Base-by-base conservation (phyloP, 2,797 vertebrate genomes). In the Mus caroli region DNA sequence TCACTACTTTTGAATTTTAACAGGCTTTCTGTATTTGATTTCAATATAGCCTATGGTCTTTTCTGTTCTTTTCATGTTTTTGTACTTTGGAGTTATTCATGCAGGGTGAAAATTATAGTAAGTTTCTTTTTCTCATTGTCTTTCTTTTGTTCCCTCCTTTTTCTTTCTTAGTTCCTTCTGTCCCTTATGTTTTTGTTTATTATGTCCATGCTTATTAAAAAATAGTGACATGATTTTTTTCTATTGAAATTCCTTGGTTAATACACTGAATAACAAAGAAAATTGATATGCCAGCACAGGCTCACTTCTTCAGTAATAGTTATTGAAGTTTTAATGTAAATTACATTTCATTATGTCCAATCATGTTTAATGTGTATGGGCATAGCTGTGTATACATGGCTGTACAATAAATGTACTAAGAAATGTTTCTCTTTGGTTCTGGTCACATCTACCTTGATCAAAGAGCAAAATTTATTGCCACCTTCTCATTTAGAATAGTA, bases 1-100 rank as follows among this genome's bases (percentile, higher is more conserved):
- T 87, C 62, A 64, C 20, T 76, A 37, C 91, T 76, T 89, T 94
- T 97, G 71, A 84, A 52, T 91, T 95, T 89, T 24, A 82, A 13
- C 73, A 76, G 15, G 8, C 8, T 93, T 94, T 92, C 77, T 62
- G 28, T 91, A 40, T 90, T 69, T 87, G 14, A 76, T 92, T 93
- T 94, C 26, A 92, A 7, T 80, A 64, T 87, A 64, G 11, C 37
- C 52, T 88, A 5, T 64, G 83, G 14, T 76, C 6, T 87, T 94
- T 31, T 92, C 7, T 52, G 54, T 91, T 86, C 82, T 40, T 17
- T 9, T 10, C 0, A 4, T 34, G 12, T 60, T 83, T 88, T 73
- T 94, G 20, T 67, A 12, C 4, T 92, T 31, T 76, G 79, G 60
- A 91, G 89, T 94, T 86, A 69, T 52, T 92, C 28, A 71, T 76